phyloP scores from a whole-genome alignment of 2,113 vertebrate genomes.

The Clarias macrocephalus region DNA sequence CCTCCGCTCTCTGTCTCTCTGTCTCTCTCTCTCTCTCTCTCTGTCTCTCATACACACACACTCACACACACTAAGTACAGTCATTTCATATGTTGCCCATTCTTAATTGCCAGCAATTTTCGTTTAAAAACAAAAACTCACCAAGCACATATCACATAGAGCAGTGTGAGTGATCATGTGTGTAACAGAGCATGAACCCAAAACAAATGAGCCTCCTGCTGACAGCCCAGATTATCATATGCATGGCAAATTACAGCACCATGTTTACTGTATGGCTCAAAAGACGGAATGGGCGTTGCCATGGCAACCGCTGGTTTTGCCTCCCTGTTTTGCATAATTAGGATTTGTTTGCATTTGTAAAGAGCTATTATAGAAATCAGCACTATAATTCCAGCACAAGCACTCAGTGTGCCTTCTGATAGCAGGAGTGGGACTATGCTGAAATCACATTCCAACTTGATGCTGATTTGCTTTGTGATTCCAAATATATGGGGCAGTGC shows the following conservation, averaged over 20 bases:
- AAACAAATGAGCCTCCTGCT: slow-evolving; percentile 44
- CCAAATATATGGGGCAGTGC: neutral
- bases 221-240: slow-evolving; percentile 40
- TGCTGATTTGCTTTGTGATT: slow-evolving; percentile 22
- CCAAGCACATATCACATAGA: slow-evolving; percentile 28
- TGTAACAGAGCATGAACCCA: slow-evolving; percentile 41
- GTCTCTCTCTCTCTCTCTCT: neutral
- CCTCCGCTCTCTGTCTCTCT: neutral
- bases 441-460: slow-evolving; percentile 11
- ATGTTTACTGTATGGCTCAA: slow-evolving; percentile 40
- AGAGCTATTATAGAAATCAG: slow-evolving; percentile 39
- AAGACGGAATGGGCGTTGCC: slow-evolving; percentile 30
- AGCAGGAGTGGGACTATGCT: neutral
- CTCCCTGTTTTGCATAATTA: slow-evolving; percentile 46
- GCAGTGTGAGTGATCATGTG: slow-evolving; percentile 33
- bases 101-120: slow-evolving; percentile 42
- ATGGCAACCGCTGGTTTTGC: slow-evolving; percentile 44
- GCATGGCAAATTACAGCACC: slow-evolving; percentile 35
- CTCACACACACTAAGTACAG: slow-evolving; percentile 13
- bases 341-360: slow-evolving; percentile 47
- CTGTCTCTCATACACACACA: slow-evolving; percentile 6
- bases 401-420: slow-evolving; percentile 4
- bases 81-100: slow-evolving; percentile 10
- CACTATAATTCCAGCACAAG: slow-evolving; percentile 25
- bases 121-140: slow-evolving; percentile 23